Evolutionary conservation across 2,888 invertebrate species (phyloP), one percentile per base, ranked within the genome.

Genomic region (Aleiodes testaceus): DNA sequence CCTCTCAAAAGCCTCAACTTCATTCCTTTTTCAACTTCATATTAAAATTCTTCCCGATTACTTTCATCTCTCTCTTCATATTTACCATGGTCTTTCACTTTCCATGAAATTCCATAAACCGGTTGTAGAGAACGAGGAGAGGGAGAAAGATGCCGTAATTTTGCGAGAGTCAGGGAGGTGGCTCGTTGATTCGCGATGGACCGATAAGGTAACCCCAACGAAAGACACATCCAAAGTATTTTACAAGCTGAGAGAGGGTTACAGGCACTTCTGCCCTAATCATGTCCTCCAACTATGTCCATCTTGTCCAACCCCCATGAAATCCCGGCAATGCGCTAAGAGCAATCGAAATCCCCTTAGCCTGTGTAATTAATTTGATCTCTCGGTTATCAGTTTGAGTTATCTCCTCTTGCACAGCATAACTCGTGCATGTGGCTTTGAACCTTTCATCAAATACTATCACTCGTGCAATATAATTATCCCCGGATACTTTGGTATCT

Each of bases 351-450:
- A 74, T 69, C 61, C 71, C 70, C 59, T 59, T 74, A 71, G 50
- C 47, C 61, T 55, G 65, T 73, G 74, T 75, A 76, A 76, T 76
- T 76, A 76, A 76, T 76, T 75, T 76, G 75, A 76, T 76, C 76
- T 74, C 72, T 74, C 70, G 59, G 73, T 59, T 76, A 76, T 74
- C 74, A 68, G 70, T 69, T 70, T 59, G 67, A 73, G 74, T 72
- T 76, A 73, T 72, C 72, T 74, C 70, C 69, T 63, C 61, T 66
- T 47, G 59, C 69, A 67, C 61, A 53, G 64, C 72, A 69, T 70
- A 72, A 53, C 66, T 66, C 47, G 11, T 45, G 30, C 65, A 42
- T 53, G 65, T 68, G 72, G 69, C 74, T 76, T 76, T 76, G 76
- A 76, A 73, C 74, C 76, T 76, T 76, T 76, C 72, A 76, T 74